These are phyloP conservation scores for Lasioglossum villosulum DNA, from an alignment of 2,888 invertebrate species.

Conservation along the genomic window DNA sequence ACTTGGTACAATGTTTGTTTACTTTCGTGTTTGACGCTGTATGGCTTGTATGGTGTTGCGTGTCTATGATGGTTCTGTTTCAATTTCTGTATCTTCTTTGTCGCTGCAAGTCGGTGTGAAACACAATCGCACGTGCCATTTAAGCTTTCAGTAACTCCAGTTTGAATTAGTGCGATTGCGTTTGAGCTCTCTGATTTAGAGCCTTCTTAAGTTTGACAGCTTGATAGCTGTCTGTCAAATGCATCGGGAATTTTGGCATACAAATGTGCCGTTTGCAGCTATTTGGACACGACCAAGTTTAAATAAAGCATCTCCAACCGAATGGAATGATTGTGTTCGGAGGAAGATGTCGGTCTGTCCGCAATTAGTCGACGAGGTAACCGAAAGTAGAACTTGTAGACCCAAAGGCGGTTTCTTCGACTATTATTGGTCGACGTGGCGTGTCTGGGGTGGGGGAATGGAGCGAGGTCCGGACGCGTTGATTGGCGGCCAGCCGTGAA, in stretches of 20 bases:
- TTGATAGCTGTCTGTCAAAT: background rate
- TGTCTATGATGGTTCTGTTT: background rate
- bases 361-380: constrained; percentile 3
- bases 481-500: constrained; percentile 69
- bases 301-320: background rate
- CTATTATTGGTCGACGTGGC: background rate
- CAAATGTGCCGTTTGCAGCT: background rate
- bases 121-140: background rate
- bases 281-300: background rate
- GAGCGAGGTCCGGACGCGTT: constrained; percentile 45
- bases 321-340: background rate
- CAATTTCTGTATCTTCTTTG: background rate
- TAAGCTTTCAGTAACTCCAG: background rate
- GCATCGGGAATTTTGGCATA: background rate
- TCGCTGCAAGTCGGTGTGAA: background rate
- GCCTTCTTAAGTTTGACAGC: background rate
- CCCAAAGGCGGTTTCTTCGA: background rate
- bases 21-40: background rate
- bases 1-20: background rate
- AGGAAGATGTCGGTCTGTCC: background rate
- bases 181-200: background rate
- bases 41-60: too few species aligned
- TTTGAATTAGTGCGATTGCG: too few species aligned
- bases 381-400: background rate
- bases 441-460: background rate